Evolutionary conservation across 1,140 invertebrate species (phyloP), one percentile per base, ranked within the genome.

Genomic region (Hypsibius dujardini): DNA sequence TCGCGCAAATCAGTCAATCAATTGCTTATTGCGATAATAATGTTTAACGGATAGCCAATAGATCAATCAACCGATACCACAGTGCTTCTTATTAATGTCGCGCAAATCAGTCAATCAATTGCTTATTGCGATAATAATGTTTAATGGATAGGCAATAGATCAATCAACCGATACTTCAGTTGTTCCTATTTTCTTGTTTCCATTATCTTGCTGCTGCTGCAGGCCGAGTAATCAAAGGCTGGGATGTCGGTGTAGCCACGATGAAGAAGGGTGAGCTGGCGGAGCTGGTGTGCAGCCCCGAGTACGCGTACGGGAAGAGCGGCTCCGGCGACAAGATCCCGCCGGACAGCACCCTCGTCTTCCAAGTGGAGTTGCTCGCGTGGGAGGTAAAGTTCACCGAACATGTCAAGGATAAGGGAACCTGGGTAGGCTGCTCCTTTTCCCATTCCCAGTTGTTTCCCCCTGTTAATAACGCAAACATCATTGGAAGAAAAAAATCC

Each of bases 241-340:
- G 94, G 89, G 94, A 98, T 77, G 84, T 91, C 74, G 94, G 91
- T 70, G 87, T 98, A 2, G 87, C 88, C 0, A 90, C 88, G 0
- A 98, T 98, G 95, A 91, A 89, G 79, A 88, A 87, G 75, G 90
- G 90, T 0, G 94, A 98, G 81, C 79, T 88, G 47, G 86, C 88
- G 59, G 80, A 86, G 47, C 79, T 98, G n/a, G 90, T 86, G 1
- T 95, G 92, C 81, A 85, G 85, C 73, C 83, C 92, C 2, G 86
- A 94, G 72, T 96, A 94, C 82, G 94, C 90, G 2, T 98, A 98
- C 79, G 94, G 94, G 1, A 83, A 83, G 73, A 77, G 76, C 70
- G 94, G 93, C 47, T 88, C 85, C 77, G 87, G 88, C 1, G 90
- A 91, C 45, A 88, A 85, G 76, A 97, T 98, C 75, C 92, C 92